phyloP scores from a whole-genome alignment of 2,113 vertebrate genomes.

The Oncorhynchus tshawytscha region DNA sequence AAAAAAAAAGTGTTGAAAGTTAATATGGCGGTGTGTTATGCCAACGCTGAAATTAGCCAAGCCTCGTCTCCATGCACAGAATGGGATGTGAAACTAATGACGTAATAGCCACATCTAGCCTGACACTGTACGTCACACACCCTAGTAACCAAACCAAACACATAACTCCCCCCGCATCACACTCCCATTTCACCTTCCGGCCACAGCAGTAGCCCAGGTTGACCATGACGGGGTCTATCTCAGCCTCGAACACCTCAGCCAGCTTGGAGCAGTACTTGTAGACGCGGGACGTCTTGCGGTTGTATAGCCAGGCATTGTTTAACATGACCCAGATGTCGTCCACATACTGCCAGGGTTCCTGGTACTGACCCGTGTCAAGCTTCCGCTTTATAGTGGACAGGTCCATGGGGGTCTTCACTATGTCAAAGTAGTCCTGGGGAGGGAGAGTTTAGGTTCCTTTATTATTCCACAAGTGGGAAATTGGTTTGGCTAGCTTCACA shows the following conservation, averaged over 20 bases:
- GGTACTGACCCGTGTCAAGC: conserved; percentile 96
- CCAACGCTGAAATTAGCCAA: conserved; percentile 44
- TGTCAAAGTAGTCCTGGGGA: conserved; percentile 96
- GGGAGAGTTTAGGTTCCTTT: not conserved
- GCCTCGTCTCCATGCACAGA: conserved; percentile 29
- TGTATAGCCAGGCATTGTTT: conserved; percentile 99
- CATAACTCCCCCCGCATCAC: not conserved
- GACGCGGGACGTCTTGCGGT: conserved; percentile 95
- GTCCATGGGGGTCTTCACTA: conserved; percentile 98
- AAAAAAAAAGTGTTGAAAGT: not conserved
- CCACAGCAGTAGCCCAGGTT: conserved; percentile 96
- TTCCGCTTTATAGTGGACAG: conserved; percentile 97
- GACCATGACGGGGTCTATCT: conserved; percentile 99
- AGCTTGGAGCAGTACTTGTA: conserved; percentile 98
- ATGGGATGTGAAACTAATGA: not conserved
- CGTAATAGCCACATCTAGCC: not conserved
- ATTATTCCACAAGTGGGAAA: not conserved
- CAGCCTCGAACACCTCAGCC: conserved; percentile 96
- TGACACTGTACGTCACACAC: not conserved
- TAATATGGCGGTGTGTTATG: conserved; percentile 21
- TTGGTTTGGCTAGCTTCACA: not conserved
- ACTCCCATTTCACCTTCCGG: conserved; percentile 81
- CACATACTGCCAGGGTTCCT: conserved; percentile 98
- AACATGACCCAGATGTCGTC: conserved; percentile 99
- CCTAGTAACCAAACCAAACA: too few species aligned